Evolutionary conservation across 2,888 invertebrate species (phyloP).

Genomic region (Vandiemenella viatica): DNA sequence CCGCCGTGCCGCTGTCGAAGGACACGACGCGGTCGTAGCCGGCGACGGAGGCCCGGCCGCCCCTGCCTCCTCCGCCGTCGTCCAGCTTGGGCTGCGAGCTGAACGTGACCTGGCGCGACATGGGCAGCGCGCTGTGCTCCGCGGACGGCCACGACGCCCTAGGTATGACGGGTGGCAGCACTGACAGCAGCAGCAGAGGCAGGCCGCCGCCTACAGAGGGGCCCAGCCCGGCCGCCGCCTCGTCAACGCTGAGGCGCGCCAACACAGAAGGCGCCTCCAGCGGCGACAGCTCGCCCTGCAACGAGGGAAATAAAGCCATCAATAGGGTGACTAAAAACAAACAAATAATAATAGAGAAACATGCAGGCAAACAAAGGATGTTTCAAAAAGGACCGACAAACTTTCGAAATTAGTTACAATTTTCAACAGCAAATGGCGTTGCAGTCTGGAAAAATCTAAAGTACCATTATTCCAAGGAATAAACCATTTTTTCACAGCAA

Average conservation of each 20-base stretch:
- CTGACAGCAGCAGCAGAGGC: conserved; percentile 53
- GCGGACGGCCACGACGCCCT: conserved; percentile 65
- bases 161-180: conserved; percentile 58
- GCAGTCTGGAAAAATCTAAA: too few species aligned
- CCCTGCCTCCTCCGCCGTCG: conserved; percentile 23
- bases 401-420: too few species aligned
- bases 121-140: conserved; percentile 40
- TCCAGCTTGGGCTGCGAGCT: conserved; percentile 50
- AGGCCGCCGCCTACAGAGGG: conserved; percentile 54
- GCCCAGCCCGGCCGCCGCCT: conserved; percentile 25
- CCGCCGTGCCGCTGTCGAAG: not conserved
- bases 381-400: too few species aligned
- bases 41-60: not conserved
- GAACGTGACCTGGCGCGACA: conserved; percentile 43
- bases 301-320: too few species aligned
- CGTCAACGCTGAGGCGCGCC: not conserved
- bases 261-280: not conserved
- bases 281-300: not conserved
- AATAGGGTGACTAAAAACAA: too few species aligned
- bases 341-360: too few species aligned
- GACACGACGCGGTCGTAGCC: not conserved
- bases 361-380: too few species aligned
- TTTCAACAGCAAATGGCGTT: too few species aligned
- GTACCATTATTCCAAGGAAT: too few species aligned
- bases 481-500: too few species aligned